Conservation (phyloP, 1,140 invertebrate species). For the Nebria ingens region DNA sequence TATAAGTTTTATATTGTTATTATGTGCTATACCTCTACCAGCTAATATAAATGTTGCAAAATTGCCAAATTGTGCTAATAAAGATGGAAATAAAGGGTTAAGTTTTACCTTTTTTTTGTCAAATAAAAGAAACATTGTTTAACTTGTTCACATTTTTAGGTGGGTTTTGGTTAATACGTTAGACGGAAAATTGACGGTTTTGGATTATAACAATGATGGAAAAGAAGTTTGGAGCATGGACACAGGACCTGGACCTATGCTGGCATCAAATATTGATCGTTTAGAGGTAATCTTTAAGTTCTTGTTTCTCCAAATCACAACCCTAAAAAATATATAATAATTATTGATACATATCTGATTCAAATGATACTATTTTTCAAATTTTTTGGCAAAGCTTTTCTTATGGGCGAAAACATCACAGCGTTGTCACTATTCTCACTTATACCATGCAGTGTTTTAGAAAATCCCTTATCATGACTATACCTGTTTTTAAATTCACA, state of each 20-base stretch:
- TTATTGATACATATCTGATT: no score
- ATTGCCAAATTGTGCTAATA: slow-evolving; percentile 18
- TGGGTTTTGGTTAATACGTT: slow-evolving; percentile 76
- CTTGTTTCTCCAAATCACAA: not conserved
- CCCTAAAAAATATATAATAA: no score
- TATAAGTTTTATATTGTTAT: not conserved
- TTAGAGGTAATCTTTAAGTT: slow-evolving; percentile 50
- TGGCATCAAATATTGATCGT: slow-evolving; percentile 76
- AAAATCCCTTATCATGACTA: no score
- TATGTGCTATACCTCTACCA: not conserved
- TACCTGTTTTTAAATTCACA: not conserved
- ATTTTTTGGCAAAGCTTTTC: no score
- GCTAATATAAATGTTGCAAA: slow-evolving; percentile 15
- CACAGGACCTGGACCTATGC: slow-evolving; percentile 58
- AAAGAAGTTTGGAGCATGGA: slow-evolving; percentile 60
- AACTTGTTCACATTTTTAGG: slow-evolving; percentile 39
- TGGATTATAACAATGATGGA: slow-evolving; percentile 59
- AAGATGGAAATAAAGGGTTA: slow-evolving; percentile 16
- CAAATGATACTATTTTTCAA: no score
- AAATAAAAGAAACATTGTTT: not conserved
- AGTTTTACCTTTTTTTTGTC: not conserved
- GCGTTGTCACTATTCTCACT: no score
- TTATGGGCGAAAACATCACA: no score
- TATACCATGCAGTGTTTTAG: no score
- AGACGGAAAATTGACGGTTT: slow-evolving; percentile 72